Evolutionary conservation across 35 echinoderm and acorn worm species (phyloP), one percentile per base, ranked within the genome.

Genomic region (Holothuria glaberrima): DNA sequence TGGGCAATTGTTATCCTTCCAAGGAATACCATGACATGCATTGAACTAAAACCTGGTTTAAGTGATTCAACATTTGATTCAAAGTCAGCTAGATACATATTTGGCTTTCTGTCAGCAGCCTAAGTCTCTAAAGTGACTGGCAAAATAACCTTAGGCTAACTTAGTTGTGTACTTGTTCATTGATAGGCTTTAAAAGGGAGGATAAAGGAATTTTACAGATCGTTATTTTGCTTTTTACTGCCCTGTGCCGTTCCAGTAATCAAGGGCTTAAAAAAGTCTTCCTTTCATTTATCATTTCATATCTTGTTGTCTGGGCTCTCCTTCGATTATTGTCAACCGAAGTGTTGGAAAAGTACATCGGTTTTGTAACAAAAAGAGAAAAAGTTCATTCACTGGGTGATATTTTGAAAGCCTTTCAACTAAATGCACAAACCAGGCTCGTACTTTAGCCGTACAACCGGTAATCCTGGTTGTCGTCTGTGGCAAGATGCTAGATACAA

Each of bases 131-230:
- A 77, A 77, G 73, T 77, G 35, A 77, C 73, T 77, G 73, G 5
- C 20, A 77, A 77, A 77, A 77, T 77, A 77, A 77, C 73, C 73
- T 48, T 77, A 77, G 73, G 73, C 73, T 50, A 77, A 78, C 20
- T 48, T 48, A 78, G 38, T 78, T 78, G 74, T 78, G 74, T 78
- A 78, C 36, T 78, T 78, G 74, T 78, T 48, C 74, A 56, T 78
- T 48, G 74, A 78, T 78, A 78, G 41, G 74, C 44, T 48, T 78
- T 78, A 78, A 24, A 48, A 48, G 41, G 27, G n/a, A 25, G 50
- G 35, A 77, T 48, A 77, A 77, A 48, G 34, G 20, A 17, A 12
- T 45, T 78, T 78, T 75, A 54, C 50, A 54, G 50, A 54, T 54
- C 50, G 50, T 54, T 54, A 75, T 75, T 38, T 75, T 22, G 71